Evolutionary conservation across 2,113 vertebrate genomes (phyloP).

Genomic region (Anarhynchus alexandrinus): DNA sequence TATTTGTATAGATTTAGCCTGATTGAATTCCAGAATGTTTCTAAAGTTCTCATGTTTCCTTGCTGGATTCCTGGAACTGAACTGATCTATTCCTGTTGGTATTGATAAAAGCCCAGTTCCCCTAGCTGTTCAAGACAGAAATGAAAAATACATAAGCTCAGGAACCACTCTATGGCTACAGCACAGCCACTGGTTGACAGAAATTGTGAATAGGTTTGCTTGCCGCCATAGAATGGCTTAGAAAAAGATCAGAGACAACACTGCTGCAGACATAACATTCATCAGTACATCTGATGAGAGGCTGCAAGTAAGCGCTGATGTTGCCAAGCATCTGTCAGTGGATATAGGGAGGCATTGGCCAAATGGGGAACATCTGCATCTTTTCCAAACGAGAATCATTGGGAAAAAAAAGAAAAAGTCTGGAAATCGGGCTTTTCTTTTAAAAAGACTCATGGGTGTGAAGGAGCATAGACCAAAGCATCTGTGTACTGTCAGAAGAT

Average conservation of each 20-base stretch:
- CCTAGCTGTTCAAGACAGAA: neutral
- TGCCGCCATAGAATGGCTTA: neutral
- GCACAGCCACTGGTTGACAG: neutral
- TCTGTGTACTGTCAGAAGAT: neutral
- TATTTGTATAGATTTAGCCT: neutral
- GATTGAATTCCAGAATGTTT: neutral
- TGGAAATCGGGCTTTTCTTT: neutral
- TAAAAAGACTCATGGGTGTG: neutral
- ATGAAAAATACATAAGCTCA: neutral
- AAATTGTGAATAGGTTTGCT: neutral
- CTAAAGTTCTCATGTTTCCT: neutral
- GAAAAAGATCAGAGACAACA: neutral
- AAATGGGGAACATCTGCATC: conserved; percentile 30
- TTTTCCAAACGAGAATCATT: neutral
- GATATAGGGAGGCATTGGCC: neutral
- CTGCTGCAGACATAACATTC: neutral
- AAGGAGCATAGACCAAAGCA: neutral
- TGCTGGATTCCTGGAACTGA: neutral
- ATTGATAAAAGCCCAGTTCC: neutral
- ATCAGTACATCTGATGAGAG: neutral
- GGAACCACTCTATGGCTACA: neutral
- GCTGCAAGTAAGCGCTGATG: neutral
- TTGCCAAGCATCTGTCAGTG: neutral
- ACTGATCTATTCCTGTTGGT: neutral
- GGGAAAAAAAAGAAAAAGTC: neutral